Evolutionary conservation across 1,140 invertebrate genomes (phyloP).

Genomic region (Arion vulgaris): DNA sequence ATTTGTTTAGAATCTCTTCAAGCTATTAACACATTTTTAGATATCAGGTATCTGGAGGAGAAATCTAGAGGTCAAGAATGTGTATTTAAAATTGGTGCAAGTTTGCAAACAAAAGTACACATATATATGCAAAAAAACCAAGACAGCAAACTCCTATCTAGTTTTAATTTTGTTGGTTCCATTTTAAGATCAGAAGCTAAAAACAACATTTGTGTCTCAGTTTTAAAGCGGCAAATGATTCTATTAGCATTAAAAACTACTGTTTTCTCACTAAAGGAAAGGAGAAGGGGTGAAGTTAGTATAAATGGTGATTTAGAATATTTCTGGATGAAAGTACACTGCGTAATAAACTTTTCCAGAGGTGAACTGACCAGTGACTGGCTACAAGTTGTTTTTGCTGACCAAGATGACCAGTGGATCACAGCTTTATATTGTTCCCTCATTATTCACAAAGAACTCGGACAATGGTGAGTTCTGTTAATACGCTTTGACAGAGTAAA

Average conservation of each 20-base stretch:
- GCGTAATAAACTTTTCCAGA: not conserved
- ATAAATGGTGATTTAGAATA: not conserved
- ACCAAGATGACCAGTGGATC: conserved; percentile 35
- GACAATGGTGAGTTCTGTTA: not conserved
- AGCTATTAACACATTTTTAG: not conserved
- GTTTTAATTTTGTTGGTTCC: conserved; percentile 3
- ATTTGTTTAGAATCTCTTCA: conserved; percentile 14
- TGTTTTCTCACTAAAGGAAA: not conserved
- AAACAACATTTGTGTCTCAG: not conserved
- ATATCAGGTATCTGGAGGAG: not conserved
- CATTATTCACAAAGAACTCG: conserved; percentile 8
- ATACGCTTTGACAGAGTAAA: too few species aligned
- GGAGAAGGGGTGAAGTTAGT: too few species aligned
- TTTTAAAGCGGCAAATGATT: not conserved
- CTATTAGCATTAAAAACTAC: not conserved
- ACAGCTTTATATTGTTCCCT: conserved; percentile 9
- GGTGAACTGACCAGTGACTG: not conserved
- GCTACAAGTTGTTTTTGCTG: conserved; percentile 3
- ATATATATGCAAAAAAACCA: not conserved
- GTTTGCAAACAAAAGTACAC: not conserved
- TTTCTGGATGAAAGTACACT: not conserved
- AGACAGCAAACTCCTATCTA: not conserved
- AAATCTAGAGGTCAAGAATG: not conserved
- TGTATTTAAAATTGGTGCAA: not conserved
- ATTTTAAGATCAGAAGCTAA: too few species aligned